These are phyloP conservation scores for Centropyge bicolor DNA, from an alignment of 2,797 vertebrate genomes.

Conservation along the genomic window DNA sequence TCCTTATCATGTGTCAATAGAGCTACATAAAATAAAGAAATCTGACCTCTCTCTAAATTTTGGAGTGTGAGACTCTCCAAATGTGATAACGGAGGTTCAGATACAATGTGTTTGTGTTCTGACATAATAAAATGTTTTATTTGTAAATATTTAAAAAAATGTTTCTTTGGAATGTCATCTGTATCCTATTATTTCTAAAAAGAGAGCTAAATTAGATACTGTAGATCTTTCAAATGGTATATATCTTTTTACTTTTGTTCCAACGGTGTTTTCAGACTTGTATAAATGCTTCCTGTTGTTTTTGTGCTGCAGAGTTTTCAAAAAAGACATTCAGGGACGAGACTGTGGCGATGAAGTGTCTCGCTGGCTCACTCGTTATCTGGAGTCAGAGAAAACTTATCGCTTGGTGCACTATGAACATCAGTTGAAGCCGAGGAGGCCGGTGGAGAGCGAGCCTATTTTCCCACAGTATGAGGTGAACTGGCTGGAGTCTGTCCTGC, in stretches of 20 bases:
- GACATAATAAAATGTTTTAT: too few species aligned
- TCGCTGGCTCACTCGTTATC: slow-evolving; percentile 89
- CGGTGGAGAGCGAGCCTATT: slow-evolving; percentile 59
- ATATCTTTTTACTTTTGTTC: neutral
- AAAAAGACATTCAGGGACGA: slow-evolving; percentile 89
- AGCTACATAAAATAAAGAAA: too few species aligned
- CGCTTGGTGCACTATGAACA: slow-evolving; percentile 93
- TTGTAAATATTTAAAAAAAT: too few species aligned
- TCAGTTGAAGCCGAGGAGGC: slow-evolving; percentile 85
- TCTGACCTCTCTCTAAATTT: too few species aligned
- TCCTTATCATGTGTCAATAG: too few species aligned
- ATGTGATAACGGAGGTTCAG: too few species aligned
- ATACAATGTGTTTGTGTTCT: too few species aligned
- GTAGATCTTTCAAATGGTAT: neutral
- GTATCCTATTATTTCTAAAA: neutral
- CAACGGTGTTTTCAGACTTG: neutral
- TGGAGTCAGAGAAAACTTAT: slow-evolving; percentile 82
- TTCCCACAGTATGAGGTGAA: slow-evolving; percentile 85
- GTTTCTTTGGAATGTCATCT: too few species aligned
- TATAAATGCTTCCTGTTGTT: neutral
- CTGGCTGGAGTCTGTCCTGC: neutral
- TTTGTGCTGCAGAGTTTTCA: slow-evolving; percentile 87
- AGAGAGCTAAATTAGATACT: neutral
- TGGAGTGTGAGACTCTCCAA: too few species aligned
- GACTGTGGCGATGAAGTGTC: slow-evolving; percentile 92